phyloP scores from a whole-genome alignment of 2,888 invertebrate species.

The Coenonympha glycerion region DNA sequence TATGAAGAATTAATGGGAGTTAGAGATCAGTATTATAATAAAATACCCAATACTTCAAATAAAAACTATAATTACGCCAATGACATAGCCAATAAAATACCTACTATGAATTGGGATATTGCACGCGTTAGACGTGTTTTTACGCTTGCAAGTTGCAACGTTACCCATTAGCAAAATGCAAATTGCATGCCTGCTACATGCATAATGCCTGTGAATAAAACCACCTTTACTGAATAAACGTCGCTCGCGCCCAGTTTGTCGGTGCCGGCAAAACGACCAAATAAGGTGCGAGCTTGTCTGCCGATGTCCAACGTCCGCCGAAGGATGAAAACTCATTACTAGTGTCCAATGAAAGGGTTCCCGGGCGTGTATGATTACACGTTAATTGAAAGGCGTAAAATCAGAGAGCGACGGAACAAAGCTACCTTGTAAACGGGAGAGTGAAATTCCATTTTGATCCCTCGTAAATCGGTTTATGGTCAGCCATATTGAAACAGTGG shows the following conservation, averaged over 20 bases:
- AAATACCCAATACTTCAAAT: too few species aligned
- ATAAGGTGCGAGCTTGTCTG: constrained; percentile 53
- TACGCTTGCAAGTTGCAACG: constrained; percentile 18
- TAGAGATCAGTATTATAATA: too few species aligned
- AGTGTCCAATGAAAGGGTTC: constrained; percentile 70
- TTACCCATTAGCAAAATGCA: constrained; percentile 26
- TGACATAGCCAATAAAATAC: constrained; percentile 2
- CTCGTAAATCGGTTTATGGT: constrained; percentile 7
- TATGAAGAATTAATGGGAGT: too few species aligned
- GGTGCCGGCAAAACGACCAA: constrained; percentile 54
- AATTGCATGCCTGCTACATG: constrained; percentile 28
- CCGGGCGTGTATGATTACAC: constrained; percentile 72
- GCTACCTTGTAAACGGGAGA: constrained; percentile 51
- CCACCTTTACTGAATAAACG: constrained; percentile 29
- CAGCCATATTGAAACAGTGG: constrained; percentile 11
- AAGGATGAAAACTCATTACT: constrained; percentile 74
- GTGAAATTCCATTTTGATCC: constrained; percentile 32
- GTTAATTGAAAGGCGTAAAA: constrained; percentile 72
- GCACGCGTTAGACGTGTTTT: constrained; percentile 21
- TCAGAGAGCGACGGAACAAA: constrained; percentile 60
- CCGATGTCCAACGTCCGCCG: constrained; percentile 67
- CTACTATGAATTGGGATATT: constrained; percentile 10
- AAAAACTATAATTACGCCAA: neutral
- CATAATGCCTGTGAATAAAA: constrained; percentile 28
- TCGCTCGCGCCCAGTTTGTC: constrained; percentile 47